Evolutionary conservation across 1,140 invertebrate genomes (phyloP).

Genomic region (Ceratina australensis): DNA sequence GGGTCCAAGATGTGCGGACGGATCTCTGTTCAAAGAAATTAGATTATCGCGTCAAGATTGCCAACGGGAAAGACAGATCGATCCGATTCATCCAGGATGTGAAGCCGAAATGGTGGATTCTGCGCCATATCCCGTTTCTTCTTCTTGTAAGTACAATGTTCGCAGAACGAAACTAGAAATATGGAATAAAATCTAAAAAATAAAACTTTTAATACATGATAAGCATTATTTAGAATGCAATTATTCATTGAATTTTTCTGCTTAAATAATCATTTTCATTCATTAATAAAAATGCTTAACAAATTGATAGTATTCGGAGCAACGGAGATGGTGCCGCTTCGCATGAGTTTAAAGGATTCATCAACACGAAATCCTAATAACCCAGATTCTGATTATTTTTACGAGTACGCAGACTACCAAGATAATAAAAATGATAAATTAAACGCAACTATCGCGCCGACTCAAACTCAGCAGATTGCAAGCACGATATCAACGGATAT

Average conservation of each 20-base stretch:
- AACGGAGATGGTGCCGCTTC: slow-evolving; percentile 61
- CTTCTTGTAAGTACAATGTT: slow-evolving; percentile 64
- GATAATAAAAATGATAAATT: slow-evolving; percentile 74
- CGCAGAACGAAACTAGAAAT: too few relatives aligned
- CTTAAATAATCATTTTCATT: neutral
- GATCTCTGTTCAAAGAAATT: slow-evolving; percentile 85
- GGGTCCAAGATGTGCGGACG: slow-evolving; percentile 88
- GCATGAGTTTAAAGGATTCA: slow-evolving; percentile 69
- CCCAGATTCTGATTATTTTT: slow-evolving; percentile 88
- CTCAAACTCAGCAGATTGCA: neutral
- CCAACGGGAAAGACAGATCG: slow-evolving; percentile 78
- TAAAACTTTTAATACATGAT: too few relatives aligned
- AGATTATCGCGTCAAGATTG: slow-evolving; percentile 86
- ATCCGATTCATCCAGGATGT: slow-evolving; percentile 82
- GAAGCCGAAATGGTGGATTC: slow-evolving; percentile 82
- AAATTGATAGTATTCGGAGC: slow-evolving; percentile 50
- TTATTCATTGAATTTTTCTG: too few relatives aligned
- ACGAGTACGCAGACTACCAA: slow-evolving; percentile 89
- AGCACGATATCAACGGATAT: slow-evolving; percentile 9
- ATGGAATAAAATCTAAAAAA: too few relatives aligned
- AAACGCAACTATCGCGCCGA: slow-evolving; percentile 7
- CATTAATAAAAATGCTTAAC: neutral
- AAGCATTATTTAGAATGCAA: too few relatives aligned
- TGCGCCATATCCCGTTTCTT: slow-evolving; percentile 68
- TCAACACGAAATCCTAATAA: slow-evolving; percentile 80